phyloP scores from a whole-genome alignment of 2,888 invertebrate genomes.

The Latheticus oryzae region DNA sequence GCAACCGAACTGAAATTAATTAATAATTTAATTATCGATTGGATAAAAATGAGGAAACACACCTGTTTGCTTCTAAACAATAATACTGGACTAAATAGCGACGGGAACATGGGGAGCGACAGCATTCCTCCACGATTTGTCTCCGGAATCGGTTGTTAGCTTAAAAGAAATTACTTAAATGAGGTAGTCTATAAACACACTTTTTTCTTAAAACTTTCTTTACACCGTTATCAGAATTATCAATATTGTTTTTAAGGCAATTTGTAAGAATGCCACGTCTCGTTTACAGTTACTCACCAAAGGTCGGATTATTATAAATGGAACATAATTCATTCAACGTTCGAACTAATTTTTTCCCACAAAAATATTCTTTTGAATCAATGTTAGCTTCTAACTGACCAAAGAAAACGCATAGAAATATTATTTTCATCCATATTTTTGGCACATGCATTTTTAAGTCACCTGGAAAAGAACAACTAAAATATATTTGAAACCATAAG shows the following conservation, averaged over 20 bases:
- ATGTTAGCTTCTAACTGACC: constrained; percentile 5
- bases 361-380: constrained; percentile 25
- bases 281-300: constrained; percentile 15
- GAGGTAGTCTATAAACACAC: too few species aligned
- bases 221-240: too few species aligned
- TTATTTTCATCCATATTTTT: constrained; percentile 19
- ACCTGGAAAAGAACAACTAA: constrained; percentile 13
- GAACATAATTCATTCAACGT: constrained; percentile 25
- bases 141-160: constrained; percentile 14
- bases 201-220: too few species aligned
- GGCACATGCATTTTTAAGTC: constrained; percentile 29
- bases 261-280: constrained; percentile 11
- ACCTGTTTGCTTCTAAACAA: constrained; percentile 25
- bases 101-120: constrained; percentile 26
- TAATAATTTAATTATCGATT: background rate
- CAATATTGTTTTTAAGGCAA: constrained; percentile 5
- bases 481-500: background rate
- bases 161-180: constrained; percentile 17
- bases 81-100: constrained; percentile 29
- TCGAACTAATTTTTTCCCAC: constrained; percentile 24
- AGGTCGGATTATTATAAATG: constrained; percentile 29
- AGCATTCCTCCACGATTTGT: constrained; percentile 33
- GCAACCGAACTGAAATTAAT: constrained; percentile 15
- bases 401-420: constrained; percentile 1
- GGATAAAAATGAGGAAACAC: background rate